Percentiles rank a stretch among this genome's conserved stretches.
These are phyloP conservation scores for Apogon talboti DNA, from an alignment of 2,797 vertebrate species.

Conservation along the genomic window DNA sequence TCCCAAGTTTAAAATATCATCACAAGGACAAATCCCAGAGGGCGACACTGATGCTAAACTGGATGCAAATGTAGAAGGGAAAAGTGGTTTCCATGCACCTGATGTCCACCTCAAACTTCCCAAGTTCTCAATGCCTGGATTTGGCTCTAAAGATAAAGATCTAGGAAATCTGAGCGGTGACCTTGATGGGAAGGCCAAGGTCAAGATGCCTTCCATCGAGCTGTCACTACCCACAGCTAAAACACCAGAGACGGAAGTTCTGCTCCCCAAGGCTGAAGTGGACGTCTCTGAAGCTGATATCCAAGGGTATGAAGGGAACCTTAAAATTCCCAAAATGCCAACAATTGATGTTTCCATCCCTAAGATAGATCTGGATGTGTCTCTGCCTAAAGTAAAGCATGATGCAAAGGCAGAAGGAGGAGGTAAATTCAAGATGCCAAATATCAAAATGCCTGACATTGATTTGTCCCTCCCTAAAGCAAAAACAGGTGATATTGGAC, in stretches of 20 bases:
- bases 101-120: constrained; percentile 81
- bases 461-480: constrained; percentile 23
- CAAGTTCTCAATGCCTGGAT: constrained; percentile 78
- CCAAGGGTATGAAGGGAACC: constrained; percentile 79
- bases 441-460: constrained; percentile 55
- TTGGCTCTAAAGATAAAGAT: constrained; percentile 74
- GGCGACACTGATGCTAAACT: constrained; percentile 58
- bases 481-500: neutral
- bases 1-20: constrained; percentile 72
- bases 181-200: constrained; percentile 65
- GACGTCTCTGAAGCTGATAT: constrained; percentile 83
- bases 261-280: constrained; percentile 79
- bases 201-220: constrained; percentile 82
- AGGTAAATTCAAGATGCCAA: constrained; percentile 74
- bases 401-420: constrained; percentile 53
- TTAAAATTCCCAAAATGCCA: constrained; percentile 84
- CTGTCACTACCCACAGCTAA: constrained; percentile 79
- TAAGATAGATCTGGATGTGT: constrained; percentile 79
- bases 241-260: constrained; percentile 75
- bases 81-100: constrained; percentile 68
- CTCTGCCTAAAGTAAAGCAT: constrained; percentile 70
- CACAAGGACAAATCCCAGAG: constrained; percentile 63
- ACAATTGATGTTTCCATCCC: constrained; percentile 79
- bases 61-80: constrained; percentile 46
- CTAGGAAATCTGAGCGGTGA: constrained; percentile 54